A percentile compares a stretch with the other conserved stretches of the same genome.
These are phyloP conservation scores for Harpegnathos saltator DNA, from an alignment of 1,140 invertebrate species.

Conservation along the genomic window DNA sequence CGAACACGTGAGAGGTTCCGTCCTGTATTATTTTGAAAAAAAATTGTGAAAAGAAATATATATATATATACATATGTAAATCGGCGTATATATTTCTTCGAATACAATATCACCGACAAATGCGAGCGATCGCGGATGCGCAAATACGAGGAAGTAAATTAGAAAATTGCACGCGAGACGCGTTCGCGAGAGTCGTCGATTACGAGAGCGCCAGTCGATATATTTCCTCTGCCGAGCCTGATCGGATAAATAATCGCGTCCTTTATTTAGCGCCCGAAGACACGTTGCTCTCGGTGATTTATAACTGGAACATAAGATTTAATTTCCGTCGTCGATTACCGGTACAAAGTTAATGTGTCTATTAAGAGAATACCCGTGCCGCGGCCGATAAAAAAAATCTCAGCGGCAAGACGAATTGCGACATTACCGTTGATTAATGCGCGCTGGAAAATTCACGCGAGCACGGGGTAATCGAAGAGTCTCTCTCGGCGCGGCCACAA, in stretches of 20 bases:
- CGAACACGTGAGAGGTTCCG: too few relatives aligned
- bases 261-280: conserved; percentile 53
- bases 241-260: conserved; percentile 45
- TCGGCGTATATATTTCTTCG: too few relatives aligned
- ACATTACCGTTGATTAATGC: conserved; percentile 51
- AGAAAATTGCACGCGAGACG: not conserved
- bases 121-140: not conserved
- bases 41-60: too few relatives aligned
- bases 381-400: conserved; percentile 29
- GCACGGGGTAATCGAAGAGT: conserved; percentile 38
- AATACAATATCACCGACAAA: not conserved
- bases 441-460: conserved; percentile 39
- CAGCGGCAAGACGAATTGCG: conserved; percentile 41
- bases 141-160: conserved; percentile 32
- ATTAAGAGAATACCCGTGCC: conserved; percentile 28
- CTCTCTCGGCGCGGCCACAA: not conserved
- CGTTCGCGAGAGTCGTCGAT: conserved; percentile 30
- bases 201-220: conserved; percentile 19
- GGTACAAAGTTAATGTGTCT: conserved; percentile 37
- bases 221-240: not conserved
- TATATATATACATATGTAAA: too few relatives aligned
- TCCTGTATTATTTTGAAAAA: too few relatives aligned
- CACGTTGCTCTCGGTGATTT: conserved; percentile 42
- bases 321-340: conserved; percentile 54
- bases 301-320: conserved; percentile 53